These are phyloP conservation scores for Clarias fuscus DNA, from an alignment of 2,797 vertebrate genomes.

Conservation along the genomic window DNA sequence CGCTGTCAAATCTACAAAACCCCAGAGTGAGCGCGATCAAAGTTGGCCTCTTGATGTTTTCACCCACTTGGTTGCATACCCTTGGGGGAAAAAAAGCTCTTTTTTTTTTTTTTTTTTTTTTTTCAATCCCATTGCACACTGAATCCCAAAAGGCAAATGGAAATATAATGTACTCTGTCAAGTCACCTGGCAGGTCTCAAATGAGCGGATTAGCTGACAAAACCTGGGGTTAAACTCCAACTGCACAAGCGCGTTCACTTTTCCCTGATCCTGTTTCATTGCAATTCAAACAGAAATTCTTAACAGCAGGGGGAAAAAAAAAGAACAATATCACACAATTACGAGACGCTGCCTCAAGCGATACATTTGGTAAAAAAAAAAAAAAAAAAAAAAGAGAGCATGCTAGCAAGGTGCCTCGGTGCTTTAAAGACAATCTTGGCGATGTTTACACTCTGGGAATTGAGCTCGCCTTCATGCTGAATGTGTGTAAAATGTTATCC, in stretches of 20 bases:
- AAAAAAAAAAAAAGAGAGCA: conserved; percentile 67
- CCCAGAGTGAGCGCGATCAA: conserved; percentile 61
- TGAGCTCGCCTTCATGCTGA: conserved; percentile 66
- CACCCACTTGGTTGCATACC: conserved; percentile 70
- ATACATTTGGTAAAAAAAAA: conserved; percentile 60
- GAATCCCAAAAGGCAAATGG: conserved; percentile 69
- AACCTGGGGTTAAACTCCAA: conserved; percentile 65
- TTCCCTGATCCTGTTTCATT: conserved; percentile 69
- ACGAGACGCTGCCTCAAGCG: conserved; percentile 71
- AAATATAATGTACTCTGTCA: conserved; percentile 66
- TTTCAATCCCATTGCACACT: conserved; percentile 58
- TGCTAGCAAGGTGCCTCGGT: conserved; percentile 63
- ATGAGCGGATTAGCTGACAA: conserved; percentile 62
- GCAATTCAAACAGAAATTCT: conserved; percentile 75
- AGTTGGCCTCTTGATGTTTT: conserved; percentile 69
- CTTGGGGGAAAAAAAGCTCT: conserved; percentile 62
- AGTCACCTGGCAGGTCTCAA: conserved; percentile 68
- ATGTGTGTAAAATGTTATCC: conserved; percentile 53
- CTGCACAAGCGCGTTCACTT: conserved; percentile 59
- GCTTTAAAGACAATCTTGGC: conserved; percentile 61
- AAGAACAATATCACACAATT: conserved; percentile 74
- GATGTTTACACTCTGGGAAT: conserved; percentile 74
- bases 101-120: conserved; percentile 39
- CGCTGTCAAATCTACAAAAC: conserved; percentile 64
- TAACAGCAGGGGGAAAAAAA: conserved; percentile 69